Conservation (phyloP, 2,113 vertebrate genomes). For the Anthoscopus minutus region DNA sequence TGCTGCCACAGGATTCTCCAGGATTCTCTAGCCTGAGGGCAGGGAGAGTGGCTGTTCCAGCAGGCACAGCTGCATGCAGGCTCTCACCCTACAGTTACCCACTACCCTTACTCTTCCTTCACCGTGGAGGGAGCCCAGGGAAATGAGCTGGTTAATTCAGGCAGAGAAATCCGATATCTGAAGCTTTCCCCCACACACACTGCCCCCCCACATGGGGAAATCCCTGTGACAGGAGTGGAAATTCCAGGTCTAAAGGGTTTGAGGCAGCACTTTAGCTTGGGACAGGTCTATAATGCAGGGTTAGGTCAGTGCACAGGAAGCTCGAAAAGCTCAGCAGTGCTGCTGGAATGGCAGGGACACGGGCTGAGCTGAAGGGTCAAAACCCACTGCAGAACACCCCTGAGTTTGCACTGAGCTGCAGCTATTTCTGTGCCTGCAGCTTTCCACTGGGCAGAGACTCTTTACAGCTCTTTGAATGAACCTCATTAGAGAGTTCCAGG, state of each 20-base stretch:
- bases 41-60: background rate
- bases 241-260: background rate
- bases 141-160: background rate
- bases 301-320: background rate
- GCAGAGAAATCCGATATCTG: background rate
- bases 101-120: background rate
- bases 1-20: background rate
- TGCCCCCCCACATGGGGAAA: constrained; percentile 2
- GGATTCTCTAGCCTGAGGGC: background rate
- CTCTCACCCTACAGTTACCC: background rate
- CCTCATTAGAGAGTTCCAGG: background rate
- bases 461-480: background rate
- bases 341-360: background rate
- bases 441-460: background rate
- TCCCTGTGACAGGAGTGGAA: background rate
- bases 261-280: background rate
- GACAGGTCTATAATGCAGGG: background rate
- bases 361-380: background rate
- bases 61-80: background rate
- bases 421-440: background rate
- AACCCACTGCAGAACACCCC: background rate
- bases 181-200: background rate
- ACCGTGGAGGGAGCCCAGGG: background rate
- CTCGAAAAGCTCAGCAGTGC: background rate
- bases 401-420: background rate